Percentiles rank a stretch among this genome's conserved stretches.
These are phyloP conservation scores for Aurelia aurita complex sp. Pacific DNA, from an alignment of 30 jellyfish, hydroid and myxozoan genomes.

Conservation along the genomic window DNA sequence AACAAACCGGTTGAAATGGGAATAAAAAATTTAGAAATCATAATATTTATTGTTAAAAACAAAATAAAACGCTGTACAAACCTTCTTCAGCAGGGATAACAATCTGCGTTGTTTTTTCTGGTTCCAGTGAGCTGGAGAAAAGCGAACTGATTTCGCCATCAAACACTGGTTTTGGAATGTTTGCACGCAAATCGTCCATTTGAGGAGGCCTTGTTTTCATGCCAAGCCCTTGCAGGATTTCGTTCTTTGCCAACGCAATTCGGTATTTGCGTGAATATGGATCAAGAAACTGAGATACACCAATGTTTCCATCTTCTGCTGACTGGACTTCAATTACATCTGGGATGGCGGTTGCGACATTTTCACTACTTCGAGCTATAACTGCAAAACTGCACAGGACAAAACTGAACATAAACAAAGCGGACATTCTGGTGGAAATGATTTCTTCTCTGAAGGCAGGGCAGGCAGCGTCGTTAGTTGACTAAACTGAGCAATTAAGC, in stretches of 20 bases:
- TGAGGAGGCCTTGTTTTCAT: slow-evolving; percentile 59
- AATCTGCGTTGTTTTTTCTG: slow-evolving; percentile 49
- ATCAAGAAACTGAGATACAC: slow-evolving; percentile 8
- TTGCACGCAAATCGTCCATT: slow-evolving; percentile 51
- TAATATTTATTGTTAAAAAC: not conserved
- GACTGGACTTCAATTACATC: not conserved
- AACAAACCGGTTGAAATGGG: no score
- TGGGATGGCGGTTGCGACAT: not conserved
- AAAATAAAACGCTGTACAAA: slow-evolving; percentile 9
- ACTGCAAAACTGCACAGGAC: not conserved
- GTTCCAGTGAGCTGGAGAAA: slow-evolving; percentile 29
- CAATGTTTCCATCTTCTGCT: not conserved
- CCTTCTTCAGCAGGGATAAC: slow-evolving; percentile 70
- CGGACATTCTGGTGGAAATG: not conserved
- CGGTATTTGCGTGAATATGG: slow-evolving; percentile 21
- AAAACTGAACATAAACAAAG: not conserved
- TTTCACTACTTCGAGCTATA: not conserved
- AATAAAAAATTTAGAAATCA: no score
- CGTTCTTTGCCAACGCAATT: slow-evolving; percentile 51
- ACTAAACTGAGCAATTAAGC: no score
- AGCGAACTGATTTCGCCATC: slow-evolving; percentile 63
- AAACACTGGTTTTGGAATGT: slow-evolving; percentile 59
- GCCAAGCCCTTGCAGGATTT: slow-evolving; percentile 58
- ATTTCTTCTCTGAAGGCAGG: no score
- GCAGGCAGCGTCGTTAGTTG: no score